Evolutionary conservation across 1,140 invertebrate genomes (phyloP), one percentile per base, ranked within the genome.

Genomic region (Dendroctonus valens): DNA sequence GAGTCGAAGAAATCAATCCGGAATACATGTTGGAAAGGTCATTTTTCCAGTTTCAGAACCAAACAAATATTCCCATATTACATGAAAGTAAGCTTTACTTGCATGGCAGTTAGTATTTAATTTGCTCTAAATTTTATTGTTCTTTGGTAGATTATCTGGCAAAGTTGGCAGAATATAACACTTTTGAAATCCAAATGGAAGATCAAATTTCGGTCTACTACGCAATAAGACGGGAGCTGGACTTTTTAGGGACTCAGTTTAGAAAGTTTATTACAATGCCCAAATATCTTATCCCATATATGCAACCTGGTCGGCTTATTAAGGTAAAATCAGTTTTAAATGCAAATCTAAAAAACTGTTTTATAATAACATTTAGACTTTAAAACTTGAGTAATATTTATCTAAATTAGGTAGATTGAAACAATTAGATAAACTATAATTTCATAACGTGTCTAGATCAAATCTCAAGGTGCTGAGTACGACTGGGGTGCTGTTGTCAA

Each of bases 21-120:
- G 96, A 99, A 79, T 99, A 97, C 73, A 99, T 99, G 94, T 82
- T 99, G 73, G 96, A 99, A 77, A 85, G 96, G 68, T 97, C 94
- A 73, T 99, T 99, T 79, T 97, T 91, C 80, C 97, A 99, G 79
- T 99, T 99, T 77, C 98, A 99, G 82, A 99, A 99, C 82, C 97
- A 98, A 81, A 87, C 95, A 0, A 83, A 88, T 15, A 96, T 99
- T 73, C 98, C 98, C 5, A 86, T 88, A 52, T 83, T 99, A 5
- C 88, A 90, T 74, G 88, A 96, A 61, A 90, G 91, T 93, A 83
- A 84, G 86, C 81, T 69, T 44, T 15, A 41, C 3, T 55, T 15
- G 15, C 5, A 51, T 37, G 26, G 14, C 26, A 55, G 14, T 38
- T n/a, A 3, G 9, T 26, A 5, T 53, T 5, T 53, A 5, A 14